Evolutionary conservation across 2,888 invertebrate species (phyloP).

Genomic region (Himalopsyche japonica): DNA sequence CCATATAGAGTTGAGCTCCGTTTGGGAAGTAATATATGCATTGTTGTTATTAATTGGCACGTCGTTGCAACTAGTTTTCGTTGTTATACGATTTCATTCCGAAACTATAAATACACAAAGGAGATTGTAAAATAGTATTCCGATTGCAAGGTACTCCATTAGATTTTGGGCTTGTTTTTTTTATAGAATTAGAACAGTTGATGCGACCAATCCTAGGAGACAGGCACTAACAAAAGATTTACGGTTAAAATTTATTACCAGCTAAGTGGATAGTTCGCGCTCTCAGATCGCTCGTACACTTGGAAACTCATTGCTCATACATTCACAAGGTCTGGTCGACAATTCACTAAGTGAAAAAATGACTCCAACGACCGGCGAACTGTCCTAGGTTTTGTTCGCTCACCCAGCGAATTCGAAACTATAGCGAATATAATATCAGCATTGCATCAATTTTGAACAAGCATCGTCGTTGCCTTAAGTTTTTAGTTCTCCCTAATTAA

Average conservation of each 20-base stretch:
- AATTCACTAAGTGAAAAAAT: constrained; percentile 37
- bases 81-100: too few species aligned
- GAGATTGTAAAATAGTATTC: not conserved
- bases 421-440: not conserved
- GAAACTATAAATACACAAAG: too few species aligned
- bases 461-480: too few species aligned
- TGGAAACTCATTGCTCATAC: constrained; percentile 4
- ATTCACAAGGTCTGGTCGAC: constrained; percentile 30
- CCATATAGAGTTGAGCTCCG: too few species aligned
- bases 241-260: constrained; percentile 24
- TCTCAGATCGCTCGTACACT: not conserved
- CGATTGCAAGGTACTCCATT: not conserved
- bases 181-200: not conserved
- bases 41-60: too few species aligned
- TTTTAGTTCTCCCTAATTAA: too few species aligned
- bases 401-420: not conserved
- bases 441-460: too few species aligned
- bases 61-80: too few species aligned
- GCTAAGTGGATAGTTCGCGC: constrained; percentile 34
- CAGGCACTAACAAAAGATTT: constrained; percentile 17
- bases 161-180: not conserved
- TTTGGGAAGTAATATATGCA: too few species aligned
- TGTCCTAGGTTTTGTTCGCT: not conserved
- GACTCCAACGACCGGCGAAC: constrained; percentile 1
- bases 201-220: constrained; percentile 7